Evolutionary conservation across 2,113 vertebrate species (phyloP), one percentile per base, ranked within the genome.

Genomic region (Otus sunia): DNA sequence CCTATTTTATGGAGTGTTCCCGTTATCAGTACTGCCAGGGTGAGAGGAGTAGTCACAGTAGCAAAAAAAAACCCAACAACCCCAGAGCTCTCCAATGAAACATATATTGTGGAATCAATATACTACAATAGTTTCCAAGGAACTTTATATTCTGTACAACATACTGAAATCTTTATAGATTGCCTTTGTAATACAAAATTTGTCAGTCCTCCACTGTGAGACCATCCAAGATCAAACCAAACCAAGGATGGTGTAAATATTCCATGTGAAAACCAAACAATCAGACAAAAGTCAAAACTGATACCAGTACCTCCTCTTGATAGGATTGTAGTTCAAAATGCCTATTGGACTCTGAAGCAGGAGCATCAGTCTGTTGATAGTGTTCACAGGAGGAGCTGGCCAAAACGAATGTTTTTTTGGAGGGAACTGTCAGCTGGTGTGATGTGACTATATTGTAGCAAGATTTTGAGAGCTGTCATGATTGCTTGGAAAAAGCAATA

Each of bases 401-500:
- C 91, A 94, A 69, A 91, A 93, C 56, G 79, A 88, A 67, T 86
- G 63, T 82, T 90, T 87, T 89, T 96, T 88, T 74, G 72, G 87
- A 94, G 92, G 93, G 69, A 94, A 95, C 92, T 87, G 89, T 97
- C 94, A 96, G 68, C 86, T 94, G 92, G 76, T 96, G 86, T 69
- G 92, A 97, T 96, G 90, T 95, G 94, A 90, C 92, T 96, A 49
- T 92, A 96, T 85, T 96, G 96, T 96, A 85, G 93, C 81, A 93
- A 96, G 93, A 96, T 93, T 94, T 79, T 94, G 86, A 81, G 96
- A 93, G 91, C 95, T 97, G 95, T 95, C 96, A 91, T 94, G 96
- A 96, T 94, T 94, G 92, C 93, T 92, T 95, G 92, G 95, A 96
- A 94, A 96, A 97, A 92, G 96, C 84, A 95, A 96, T 96, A 94